phyloP scores from a whole-genome alignment of 2,113 vertebrate genomes.

The Alectura lathami region DNA sequence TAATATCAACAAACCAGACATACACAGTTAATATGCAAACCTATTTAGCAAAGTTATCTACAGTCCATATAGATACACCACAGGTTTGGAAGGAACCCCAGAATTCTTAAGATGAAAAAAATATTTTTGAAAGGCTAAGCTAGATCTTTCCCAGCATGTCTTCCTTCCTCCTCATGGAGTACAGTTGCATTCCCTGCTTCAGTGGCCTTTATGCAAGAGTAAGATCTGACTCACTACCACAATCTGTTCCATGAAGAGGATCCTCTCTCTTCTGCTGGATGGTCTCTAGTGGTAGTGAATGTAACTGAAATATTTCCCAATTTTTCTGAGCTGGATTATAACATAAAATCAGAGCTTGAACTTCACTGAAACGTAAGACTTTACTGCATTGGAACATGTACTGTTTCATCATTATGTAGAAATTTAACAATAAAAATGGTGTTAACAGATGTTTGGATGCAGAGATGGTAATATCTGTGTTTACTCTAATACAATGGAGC shows the following conservation, averaged over 20 bases:
- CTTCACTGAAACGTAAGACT: neutral
- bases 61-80: neutral
- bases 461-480: neutral
- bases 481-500: neutral
- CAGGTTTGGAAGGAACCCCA: neutral
- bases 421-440: neutral
- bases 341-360: neutral
- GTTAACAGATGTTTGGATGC: neutral
- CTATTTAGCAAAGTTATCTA: neutral
- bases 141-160: neutral
- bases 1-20: neutral
- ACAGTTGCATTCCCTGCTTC: neutral
- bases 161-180: neutral
- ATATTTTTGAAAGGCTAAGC: neutral
- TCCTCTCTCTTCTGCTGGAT: neutral
- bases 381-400: neutral
- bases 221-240: conserved; percentile 14
- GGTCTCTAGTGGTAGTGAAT: neutral
- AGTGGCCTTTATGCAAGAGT: neutral
- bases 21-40: neutral
- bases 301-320: neutral
- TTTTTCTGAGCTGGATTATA: neutral
- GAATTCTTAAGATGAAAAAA: neutral
- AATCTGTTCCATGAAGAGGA: neutral
- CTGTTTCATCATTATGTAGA: neutral